Percentiles rank a stretch among this genome's conserved stretches.
Conservation (phyloP, 2,113 vertebrate genomes). For the Petaurus breviceps region DNA sequence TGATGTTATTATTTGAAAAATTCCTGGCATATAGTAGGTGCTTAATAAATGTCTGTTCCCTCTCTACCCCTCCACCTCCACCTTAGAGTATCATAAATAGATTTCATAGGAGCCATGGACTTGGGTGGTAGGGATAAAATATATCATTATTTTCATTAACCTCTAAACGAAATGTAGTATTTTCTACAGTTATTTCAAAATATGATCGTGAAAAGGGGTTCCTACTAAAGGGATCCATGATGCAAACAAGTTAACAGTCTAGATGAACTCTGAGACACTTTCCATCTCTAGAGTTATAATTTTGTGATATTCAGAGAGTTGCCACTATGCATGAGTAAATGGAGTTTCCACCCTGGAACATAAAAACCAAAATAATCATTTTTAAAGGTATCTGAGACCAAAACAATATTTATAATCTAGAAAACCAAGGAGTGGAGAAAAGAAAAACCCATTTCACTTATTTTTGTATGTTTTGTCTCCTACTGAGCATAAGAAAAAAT, state of each 20-base stretch:
- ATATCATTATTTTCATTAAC: background rate
- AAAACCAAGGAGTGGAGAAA: background rate
- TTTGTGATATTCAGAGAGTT: background rate
- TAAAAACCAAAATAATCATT: background rate
- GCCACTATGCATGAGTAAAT: background rate
- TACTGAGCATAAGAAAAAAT: background rate
- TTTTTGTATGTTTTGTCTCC: background rate
- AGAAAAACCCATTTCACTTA: background rate
- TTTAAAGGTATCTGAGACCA: background rate
- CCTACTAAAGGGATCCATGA: background rate
- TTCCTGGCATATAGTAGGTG: background rate
- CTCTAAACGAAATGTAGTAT: background rate
- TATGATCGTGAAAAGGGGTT: background rate
- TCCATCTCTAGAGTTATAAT: background rate
- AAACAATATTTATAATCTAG: constrained; percentile 9
- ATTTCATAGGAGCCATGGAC: background rate
- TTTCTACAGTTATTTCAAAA: background rate
- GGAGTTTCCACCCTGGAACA: background rate
- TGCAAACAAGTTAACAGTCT: background rate
- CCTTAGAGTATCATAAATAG: background rate
- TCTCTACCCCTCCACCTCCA: background rate
- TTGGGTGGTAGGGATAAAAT: background rate
- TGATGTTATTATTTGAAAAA: background rate
- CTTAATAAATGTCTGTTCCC: background rate
- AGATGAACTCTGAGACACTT: background rate